Evolutionary conservation across 2,113 vertebrate species (phyloP).

Genomic region (Neodon shergylaensis): DNA sequence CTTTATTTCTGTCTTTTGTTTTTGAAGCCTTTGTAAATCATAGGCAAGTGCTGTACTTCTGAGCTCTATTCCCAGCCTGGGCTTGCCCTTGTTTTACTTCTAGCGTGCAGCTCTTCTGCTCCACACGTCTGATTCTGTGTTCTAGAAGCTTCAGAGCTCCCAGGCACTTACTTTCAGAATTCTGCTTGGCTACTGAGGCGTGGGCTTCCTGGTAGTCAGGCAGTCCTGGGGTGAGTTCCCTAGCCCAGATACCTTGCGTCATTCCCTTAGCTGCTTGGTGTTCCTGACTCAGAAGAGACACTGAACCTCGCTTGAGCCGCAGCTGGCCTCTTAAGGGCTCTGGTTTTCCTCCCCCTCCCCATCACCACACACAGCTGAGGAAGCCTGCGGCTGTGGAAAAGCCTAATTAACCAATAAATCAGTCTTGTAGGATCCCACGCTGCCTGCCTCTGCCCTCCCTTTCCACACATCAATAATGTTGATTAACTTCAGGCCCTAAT

Average conservation of each 20-base stretch:
- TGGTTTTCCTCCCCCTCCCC: not conserved
- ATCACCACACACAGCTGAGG: not conserved
- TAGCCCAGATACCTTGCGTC: not conserved
- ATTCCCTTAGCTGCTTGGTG: not conserved
- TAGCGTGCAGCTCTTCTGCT: not conserved
- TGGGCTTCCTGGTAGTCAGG: not conserved
- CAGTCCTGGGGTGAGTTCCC: too few species aligned
- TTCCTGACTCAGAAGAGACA: not conserved
- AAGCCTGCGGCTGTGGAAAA: slow-evolving; percentile 50
- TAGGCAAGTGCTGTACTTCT: not conserved
- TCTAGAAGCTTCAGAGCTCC: not conserved
- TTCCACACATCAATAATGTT: slow-evolving; percentile 6
- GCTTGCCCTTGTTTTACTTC: not conserved
- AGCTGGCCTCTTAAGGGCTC: slow-evolving; percentile 16
- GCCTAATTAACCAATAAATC: slow-evolving; percentile 74
- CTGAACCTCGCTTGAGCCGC: not conserved
- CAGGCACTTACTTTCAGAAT: not conserved
- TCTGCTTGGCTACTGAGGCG: not conserved
- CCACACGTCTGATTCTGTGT: too few species aligned
- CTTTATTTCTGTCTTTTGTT: not conserved
- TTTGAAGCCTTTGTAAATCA: not conserved
- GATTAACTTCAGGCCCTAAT: not conserved
- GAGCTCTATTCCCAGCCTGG: too few species aligned
- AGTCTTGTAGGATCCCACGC: slow-evolving; percentile 31
- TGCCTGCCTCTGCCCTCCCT: not conserved